A percentile compares a stretch with the other conserved stretches of the same genome.
phyloP scores from a whole-genome alignment of 2,888 invertebrate species.

The Eupithecia subumbrata region DNA sequence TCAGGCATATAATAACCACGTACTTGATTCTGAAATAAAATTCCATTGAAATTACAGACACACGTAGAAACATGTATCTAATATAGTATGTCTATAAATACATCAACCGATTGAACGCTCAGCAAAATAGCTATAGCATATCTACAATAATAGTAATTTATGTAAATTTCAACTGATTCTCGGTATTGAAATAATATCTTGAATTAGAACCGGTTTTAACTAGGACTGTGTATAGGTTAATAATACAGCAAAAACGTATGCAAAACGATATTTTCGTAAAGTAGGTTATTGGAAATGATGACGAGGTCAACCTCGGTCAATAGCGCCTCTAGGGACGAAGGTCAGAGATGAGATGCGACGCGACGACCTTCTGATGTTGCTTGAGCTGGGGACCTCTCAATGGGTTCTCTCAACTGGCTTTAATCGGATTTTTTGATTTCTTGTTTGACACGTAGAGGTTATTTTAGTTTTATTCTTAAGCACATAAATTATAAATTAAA shows the following conservation, averaged over 20 bases:
- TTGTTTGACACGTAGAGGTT: background rate
- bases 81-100: background rate
- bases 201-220: background rate
- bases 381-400: background rate
- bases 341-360: background rate
- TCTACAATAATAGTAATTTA: background rate
- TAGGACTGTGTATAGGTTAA: background rate
- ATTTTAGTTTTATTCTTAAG: background rate
- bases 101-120: background rate
- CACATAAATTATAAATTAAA: too few species aligned
- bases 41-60: background rate
- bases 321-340: constrained; percentile 34
- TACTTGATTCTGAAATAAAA: background rate
- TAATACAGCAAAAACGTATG: constrained; percentile 7
- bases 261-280: constrained; percentile 25
- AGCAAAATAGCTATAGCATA: background rate
- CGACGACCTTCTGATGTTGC: background rate
- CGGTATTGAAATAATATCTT: background rate
- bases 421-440: background rate
- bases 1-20: too few species aligned
- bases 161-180: background rate
- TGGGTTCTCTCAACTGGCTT: constrained; percentile 4
- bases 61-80: background rate
- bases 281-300: constrained; percentile 38
- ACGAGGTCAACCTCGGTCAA: constrained; percentile 49